Evolutionary conservation across 2,888 invertebrate species (phyloP), one percentile per base, ranked within the genome.

Genomic region (Euspilapteryx auroguttella): DNA sequence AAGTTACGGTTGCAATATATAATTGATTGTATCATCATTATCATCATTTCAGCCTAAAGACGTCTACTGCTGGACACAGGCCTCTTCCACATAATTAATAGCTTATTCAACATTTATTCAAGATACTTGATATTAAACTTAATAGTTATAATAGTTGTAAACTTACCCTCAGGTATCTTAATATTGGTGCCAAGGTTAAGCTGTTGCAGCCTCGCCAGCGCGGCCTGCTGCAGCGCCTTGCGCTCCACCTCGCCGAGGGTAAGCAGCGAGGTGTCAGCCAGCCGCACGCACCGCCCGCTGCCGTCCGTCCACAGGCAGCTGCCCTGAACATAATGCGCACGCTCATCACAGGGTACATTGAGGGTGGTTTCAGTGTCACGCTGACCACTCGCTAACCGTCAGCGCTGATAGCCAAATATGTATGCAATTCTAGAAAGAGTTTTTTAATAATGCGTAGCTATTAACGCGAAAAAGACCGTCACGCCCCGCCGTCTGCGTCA

Each of bases 141-240:
- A n/a, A n/a, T n/a, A n/a, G n/a, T n/a, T n/a, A n/a, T n/a, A n/a
- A n/a, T n/a, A n/a, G n/a, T n/a, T 21, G 10, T 31, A 13, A 21
- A 49, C 76, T 75, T 52, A 92, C 92, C 92, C 75, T 85, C 86
- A 27, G 93, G 92, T 52, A 88, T 81, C 61, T 85, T 83, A 47
- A 94, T 80, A 36, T 81, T 76, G 37, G 89, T 87, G 21, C 92
- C 93, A 15, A 94, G 81, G 65, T 91, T 90, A 44, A 92, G 79
- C 41, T 89, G 88, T 55, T 89, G 89, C 32, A 95, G 82, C 55
- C 91, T 85, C 12, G 90, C 88, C 17, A 93, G 76, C 1, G 94
- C 92, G 26, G 95, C 87, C 49, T 89, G 86, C 68, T 90, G 90
- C 34, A 95, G 79, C 29, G 89, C 84, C 37, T 85, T 78, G 33